phyloP scores from a whole-genome alignment of 2,888 invertebrate genomes.

The Unio pictorum region DNA sequence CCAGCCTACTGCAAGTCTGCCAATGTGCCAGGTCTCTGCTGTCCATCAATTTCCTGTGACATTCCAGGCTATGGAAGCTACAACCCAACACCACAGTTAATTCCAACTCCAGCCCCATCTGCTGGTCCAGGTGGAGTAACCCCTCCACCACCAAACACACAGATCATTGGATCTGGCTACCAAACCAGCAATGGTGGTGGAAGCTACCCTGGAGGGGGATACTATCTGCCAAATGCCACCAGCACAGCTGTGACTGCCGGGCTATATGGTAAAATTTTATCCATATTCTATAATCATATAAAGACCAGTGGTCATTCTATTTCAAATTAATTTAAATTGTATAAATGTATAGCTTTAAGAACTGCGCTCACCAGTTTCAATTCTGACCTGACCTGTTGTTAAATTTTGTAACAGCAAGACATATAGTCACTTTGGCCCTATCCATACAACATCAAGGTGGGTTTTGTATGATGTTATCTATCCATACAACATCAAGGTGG shows the following conservation, averaged over 20 bases:
- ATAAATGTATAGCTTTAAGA: no score
- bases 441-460: no score
- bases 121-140: constrained; percentile 20
- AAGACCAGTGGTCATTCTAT: background rate
- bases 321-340: background rate
- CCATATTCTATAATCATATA: background rate
- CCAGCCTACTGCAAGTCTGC: constrained; percentile 46
- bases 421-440: no score
- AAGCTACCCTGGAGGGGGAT: constrained; percentile 37
- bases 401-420: no score
- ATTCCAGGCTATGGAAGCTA: constrained; percentile 51
- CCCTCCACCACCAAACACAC: constrained; percentile 15
- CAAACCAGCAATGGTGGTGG: constrained; percentile 14
- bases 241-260: constrained; percentile 18
- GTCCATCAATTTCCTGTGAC: constrained; percentile 47
- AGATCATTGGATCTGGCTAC: constrained; percentile 17
- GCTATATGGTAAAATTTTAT: background rate
- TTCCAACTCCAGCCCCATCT: constrained; percentile 40
- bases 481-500: no score
- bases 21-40: constrained; percentile 51
- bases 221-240: constrained; percentile 27
- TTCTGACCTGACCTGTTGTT: no score
- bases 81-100: constrained; percentile 49
- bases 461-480: no score
- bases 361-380: no score